Percentiles rank a stretch among this genome's conserved stretches.
These are phyloP conservation scores for Aphidius gifuensis DNA, from an alignment of 1,140 invertebrate species.

Conservation along the genomic window DNA sequence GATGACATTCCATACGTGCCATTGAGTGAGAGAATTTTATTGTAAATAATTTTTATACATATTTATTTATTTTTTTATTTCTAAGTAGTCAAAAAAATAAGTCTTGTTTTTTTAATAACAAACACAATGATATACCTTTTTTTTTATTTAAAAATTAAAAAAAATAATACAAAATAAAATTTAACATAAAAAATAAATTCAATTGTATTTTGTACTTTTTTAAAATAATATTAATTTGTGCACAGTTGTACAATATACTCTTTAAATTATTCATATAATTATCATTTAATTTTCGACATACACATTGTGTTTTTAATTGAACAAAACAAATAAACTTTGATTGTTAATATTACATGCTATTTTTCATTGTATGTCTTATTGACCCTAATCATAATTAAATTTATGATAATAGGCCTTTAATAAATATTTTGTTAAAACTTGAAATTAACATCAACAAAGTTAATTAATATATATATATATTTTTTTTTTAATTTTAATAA, in stretches of 20 bases:
- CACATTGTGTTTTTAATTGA: no score
- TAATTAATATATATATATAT: conserved; percentile 6
- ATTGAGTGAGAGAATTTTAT: conserved; percentile 7
- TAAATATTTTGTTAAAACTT: not conserved
- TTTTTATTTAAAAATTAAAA: no score
- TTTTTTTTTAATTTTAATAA: conserved; percentile 3
- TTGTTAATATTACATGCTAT: not conserved
- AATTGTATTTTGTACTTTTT: no score
- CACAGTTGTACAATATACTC: no score
- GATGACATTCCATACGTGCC: conserved; percentile 14
- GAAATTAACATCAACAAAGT: conserved; percentile 12
- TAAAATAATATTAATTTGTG: no score
- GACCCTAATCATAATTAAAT: not conserved
- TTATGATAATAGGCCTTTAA: conserved; percentile 4
- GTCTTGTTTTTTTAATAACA: conserved; percentile 6
- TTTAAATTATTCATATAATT: no score
- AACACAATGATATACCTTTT: conserved; percentile 11
- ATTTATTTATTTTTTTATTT: not conserved
- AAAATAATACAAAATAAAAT: no score
- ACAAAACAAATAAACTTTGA: no score
- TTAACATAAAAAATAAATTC: no score
- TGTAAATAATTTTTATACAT: conserved; percentile 26
- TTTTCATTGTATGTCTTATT: conserved; percentile 2
- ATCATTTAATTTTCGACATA: no score
- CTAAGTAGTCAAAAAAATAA: no score